Evolutionary conservation across 2,113 vertebrate genomes (phyloP).

Genomic region (Dryoscopus gambensis): DNA sequence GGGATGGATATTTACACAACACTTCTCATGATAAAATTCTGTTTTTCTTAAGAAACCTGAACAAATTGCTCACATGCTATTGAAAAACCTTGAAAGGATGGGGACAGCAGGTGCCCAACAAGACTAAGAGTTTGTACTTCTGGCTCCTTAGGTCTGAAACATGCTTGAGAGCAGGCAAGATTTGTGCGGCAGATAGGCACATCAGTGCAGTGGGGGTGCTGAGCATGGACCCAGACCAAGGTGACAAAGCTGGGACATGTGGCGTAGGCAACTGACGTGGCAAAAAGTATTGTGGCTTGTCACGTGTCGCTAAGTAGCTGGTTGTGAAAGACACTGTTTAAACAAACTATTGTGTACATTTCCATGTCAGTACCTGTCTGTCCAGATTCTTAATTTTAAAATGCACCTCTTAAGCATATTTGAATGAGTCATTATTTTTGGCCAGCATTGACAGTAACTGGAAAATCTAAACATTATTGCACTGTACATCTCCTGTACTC

Average conservation of each 20-base stretch:
- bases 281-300: not conserved
- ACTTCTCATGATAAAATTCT: not conserved
- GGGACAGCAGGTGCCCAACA: not conserved
- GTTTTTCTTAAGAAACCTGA: not conserved
- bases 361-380: slow-evolving; percentile 25
- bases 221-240: rapidly evolving
- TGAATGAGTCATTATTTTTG: slow-evolving; percentile 39
- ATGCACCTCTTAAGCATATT: not conserved
- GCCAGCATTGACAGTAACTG: not conserved
- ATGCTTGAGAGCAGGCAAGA: not conserved
- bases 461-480: not conserved
- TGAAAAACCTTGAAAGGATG: not conserved
- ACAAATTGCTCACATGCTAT: not conserved
- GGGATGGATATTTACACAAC: not conserved
- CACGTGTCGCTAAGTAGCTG: not conserved
- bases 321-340: slow-evolving; percentile 47
- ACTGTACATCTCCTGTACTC: not conserved
- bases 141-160: not conserved
- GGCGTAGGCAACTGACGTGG: not conserved
- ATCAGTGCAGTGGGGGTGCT: rapidly evolving
- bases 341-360: slow-evolving; percentile 33
- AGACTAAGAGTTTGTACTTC: not conserved
- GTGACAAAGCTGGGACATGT: not conserved
- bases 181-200: not conserved
- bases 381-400: slow-evolving; percentile 33